A percentile compares a stretch with the other conserved stretches of the same genome.
Evolutionary conservation across 2,888 invertebrate genomes (phyloP).

Genomic region (Eupithecia inturbata): DNA sequence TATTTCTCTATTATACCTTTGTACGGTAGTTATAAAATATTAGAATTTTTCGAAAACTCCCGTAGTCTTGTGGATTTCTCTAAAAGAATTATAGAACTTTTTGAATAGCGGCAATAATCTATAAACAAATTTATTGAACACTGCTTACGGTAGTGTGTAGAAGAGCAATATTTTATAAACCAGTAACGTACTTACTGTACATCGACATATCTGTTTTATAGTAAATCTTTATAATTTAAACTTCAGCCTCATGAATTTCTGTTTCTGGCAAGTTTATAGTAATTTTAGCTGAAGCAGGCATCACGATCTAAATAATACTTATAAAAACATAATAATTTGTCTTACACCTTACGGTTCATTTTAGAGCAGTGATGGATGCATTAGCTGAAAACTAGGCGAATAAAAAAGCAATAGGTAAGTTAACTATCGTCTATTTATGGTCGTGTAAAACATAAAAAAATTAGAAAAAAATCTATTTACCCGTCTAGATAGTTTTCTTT

Average conservation of each 20-base stretch:
- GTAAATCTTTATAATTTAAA: conserved; percentile 60
- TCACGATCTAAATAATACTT: background rate
- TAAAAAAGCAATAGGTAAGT: background rate
- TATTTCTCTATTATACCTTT: conserved; percentile 75
- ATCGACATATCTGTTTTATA: conserved; percentile 80
- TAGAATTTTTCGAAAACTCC: conserved; percentile 74
- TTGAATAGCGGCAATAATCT: conserved; percentile 63
- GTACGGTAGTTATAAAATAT: conserved; percentile 71
- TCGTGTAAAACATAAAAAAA: background rate
- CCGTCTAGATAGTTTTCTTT: conserved; percentile 45
- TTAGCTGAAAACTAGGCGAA: background rate
- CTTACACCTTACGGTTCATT: background rate
- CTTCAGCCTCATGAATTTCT: conserved; percentile 55
- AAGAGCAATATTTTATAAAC: conserved; percentile 73
- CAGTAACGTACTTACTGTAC: conserved; percentile 66
- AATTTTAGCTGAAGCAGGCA: background rate
- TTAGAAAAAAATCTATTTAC: background rate
- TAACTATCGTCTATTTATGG: background rate
- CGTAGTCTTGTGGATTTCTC: conserved; percentile 72
- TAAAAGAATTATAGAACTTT: conserved; percentile 65
- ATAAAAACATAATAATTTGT: background rate
- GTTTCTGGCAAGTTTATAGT: conserved; percentile 53
- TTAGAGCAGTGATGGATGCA: background rate
- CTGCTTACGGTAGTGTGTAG: conserved; percentile 75
- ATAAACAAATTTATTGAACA: conserved; percentile 63